These are phyloP conservation scores for Agrotis clavis DNA, from an alignment of 2,888 invertebrate species.

Conservation along the genomic window DNA sequence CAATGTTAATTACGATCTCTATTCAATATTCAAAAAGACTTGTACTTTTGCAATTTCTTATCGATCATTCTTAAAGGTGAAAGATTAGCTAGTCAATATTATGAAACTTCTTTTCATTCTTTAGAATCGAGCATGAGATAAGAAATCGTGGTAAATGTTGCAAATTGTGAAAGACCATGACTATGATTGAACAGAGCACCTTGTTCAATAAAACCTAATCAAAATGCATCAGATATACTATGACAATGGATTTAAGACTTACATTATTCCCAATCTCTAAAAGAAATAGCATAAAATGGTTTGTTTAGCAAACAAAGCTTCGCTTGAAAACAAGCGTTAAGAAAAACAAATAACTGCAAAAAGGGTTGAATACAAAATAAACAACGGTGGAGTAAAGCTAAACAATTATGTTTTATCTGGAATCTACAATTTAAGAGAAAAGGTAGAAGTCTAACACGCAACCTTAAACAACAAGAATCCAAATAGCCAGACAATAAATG, in stretches of 20 bases:
- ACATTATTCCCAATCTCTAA: neutral
- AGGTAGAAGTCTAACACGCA: neutral
- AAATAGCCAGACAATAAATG: neutral
- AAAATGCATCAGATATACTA: conserved; percentile 14
- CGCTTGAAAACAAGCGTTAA: conserved; percentile 14
- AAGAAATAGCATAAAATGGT: neutral
- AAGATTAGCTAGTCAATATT: conserved; percentile 5
- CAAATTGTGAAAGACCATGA: conserved; percentile 17
- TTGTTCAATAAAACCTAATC: conserved; percentile 10
- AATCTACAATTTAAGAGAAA: neutral
- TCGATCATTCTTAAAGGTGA: conserved; percentile 9
- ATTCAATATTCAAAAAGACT: conserved; percentile 4
- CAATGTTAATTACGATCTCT: conserved; percentile 3
- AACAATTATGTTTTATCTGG: neutral
- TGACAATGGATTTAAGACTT: neutral
- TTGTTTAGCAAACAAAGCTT: conserved; percentile 7
- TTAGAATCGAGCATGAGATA: conserved; percentile 15
- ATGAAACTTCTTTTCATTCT: conserved; percentile 18
- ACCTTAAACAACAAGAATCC: neutral
- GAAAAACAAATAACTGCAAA: conserved; percentile 21
- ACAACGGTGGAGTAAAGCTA: neutral
- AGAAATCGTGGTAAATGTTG: conserved; percentile 24
- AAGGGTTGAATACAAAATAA: conserved; percentile 8
- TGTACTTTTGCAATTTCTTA: conserved; percentile 11
- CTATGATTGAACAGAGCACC: conserved; percentile 4